Conservation (phyloP, 2,888 invertebrate genomes). For the Parthenolecanium corni region DNA sequence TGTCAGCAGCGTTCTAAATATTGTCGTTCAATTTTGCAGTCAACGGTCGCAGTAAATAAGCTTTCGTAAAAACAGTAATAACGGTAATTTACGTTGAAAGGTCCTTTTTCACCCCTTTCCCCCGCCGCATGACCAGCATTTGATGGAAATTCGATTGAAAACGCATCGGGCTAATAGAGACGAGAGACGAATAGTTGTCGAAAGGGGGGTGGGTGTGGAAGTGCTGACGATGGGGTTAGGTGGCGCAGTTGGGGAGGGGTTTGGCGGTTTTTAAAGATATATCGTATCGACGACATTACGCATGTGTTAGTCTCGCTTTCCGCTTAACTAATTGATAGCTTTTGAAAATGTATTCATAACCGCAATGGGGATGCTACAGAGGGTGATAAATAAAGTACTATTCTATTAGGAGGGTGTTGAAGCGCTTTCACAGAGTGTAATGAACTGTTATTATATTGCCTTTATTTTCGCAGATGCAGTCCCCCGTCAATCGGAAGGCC, state of each 20-base stretch:
- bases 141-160: too few species aligned
- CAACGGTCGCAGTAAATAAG: too few species aligned
- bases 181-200: too few species aligned
- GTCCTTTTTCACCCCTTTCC: neutral
- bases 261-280: constrained; percentile 6
- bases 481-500: constrained; percentile 23
- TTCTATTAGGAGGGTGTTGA: constrained; percentile 29
- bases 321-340: constrained; percentile 28
- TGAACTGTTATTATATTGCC: constrained; percentile 32
- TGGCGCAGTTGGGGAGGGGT: neutral
- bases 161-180: too few species aligned
- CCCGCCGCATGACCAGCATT: neutral
- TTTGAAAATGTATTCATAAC: constrained; percentile 29
- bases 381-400: constrained; percentile 29
- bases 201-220: neutral
- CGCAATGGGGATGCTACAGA: constrained; percentile 28
- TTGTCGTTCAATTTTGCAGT: too few species aligned
- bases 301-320: constrained; percentile 29
- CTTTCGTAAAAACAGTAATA: neutral
- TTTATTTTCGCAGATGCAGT: constrained; percentile 30
- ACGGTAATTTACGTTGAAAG: constrained; percentile 3
- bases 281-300: constrained; percentile 28
- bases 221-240: neutral
- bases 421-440: constrained; percentile 31
- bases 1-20: too few species aligned